Conservation (phyloP, 2,888 invertebrate species). For the Adineta ricciae region DNA sequence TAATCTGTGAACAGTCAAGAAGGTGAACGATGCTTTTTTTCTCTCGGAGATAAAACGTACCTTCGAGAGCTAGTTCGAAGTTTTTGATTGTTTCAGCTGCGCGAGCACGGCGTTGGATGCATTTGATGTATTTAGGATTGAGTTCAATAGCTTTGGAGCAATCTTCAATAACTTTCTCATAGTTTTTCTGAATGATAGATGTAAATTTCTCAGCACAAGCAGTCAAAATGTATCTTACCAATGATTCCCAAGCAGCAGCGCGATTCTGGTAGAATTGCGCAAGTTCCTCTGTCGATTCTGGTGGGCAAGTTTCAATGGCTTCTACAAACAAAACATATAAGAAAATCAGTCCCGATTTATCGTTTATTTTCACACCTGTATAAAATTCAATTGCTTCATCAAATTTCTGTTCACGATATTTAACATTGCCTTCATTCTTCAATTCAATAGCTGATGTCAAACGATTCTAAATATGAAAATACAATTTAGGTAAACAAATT, state of each 20-base stretch:
- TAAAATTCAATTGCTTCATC: conserved; percentile 53
- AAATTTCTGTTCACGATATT: conserved; percentile 51
- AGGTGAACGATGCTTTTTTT: no score
- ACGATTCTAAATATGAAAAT: background rate
- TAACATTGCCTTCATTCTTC: conserved; percentile 52
- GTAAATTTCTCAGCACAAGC: background rate
- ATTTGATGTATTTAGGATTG: conserved; percentile 77
- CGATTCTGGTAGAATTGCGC: conserved; percentile 89
- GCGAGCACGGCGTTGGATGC: conserved; percentile 62
- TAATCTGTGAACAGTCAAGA: background rate
- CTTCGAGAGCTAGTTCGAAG: conserved; percentile 68
- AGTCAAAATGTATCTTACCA: conserved; percentile 53
- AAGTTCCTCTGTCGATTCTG: conserved; percentile 61
- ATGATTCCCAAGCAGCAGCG: conserved; percentile 86
- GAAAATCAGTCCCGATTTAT: background rate
- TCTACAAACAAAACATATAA: conserved; percentile 35
- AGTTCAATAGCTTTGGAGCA: conserved; percentile 72
- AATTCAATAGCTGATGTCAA: conserved; percentile 55
- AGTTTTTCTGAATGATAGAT: conserved; percentile 56
- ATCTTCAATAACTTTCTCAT: conserved; percentile 71
- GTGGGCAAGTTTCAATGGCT: conserved; percentile 51
- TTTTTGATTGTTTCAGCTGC: conserved; percentile 67
- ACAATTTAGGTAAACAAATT: background rate
- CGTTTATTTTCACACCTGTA: conserved; percentile 36
- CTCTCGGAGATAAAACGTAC: conserved; percentile 37